phyloP scores from a whole-genome alignment of 1,140 invertebrate genomes.

The Zaprionus davidi region DNA sequence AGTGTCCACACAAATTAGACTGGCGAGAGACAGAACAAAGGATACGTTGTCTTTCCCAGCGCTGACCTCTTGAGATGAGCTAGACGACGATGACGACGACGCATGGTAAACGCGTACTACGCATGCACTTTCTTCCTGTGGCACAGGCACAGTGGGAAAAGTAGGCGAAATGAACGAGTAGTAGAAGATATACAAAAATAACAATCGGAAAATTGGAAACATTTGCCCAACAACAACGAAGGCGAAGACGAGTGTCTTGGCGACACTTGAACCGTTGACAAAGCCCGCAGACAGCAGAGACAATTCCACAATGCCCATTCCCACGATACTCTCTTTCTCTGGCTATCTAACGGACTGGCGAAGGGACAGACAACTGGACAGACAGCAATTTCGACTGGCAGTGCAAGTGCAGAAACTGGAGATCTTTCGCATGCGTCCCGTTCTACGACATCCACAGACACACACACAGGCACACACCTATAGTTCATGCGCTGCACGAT shows the following conservation, averaged over 20 bases:
- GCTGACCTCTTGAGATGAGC: slow-evolving; percentile 72
- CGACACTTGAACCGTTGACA: slow-evolving; percentile 76
- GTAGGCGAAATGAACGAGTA: slow-evolving; percentile 23
- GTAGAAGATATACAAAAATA: slow-evolving; percentile 38
- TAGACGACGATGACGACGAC: slow-evolving; percentile 21
- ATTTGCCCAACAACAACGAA: slow-evolving; percentile 59
- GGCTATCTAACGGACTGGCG: slow-evolving; percentile 53
- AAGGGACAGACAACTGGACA: slow-evolving; percentile 10
- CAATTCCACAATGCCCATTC: slow-evolving; percentile 77
- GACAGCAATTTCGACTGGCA: slow-evolving; percentile 40
- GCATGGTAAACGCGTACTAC: slow-evolving; percentile 77
- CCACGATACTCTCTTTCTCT: slow-evolving; percentile 76
- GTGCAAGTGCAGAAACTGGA: slow-evolving; percentile 80
- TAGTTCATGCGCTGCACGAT: slow-evolving; percentile 50
- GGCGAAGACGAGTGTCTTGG: slow-evolving; percentile 48
- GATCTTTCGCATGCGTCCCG: slow-evolving; percentile 61
- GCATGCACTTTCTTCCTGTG: slow-evolving; percentile 70
- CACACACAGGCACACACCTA: slow-evolving; percentile 39
- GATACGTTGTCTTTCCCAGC: slow-evolving; percentile 54
- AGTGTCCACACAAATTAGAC: slow-evolving; percentile 78
- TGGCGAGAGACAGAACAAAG: slow-evolving; percentile 43
- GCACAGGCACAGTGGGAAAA: slow-evolving; percentile 42
- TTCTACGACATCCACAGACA: slow-evolving; percentile 2
- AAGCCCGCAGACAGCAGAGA: slow-evolving; percentile 61
- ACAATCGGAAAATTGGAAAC: slow-evolving; percentile 56